Base-by-base conservation (phyloP, 37 sponge, comb jelly and placozoan genomes). In the Axinella damicornis region DNA sequence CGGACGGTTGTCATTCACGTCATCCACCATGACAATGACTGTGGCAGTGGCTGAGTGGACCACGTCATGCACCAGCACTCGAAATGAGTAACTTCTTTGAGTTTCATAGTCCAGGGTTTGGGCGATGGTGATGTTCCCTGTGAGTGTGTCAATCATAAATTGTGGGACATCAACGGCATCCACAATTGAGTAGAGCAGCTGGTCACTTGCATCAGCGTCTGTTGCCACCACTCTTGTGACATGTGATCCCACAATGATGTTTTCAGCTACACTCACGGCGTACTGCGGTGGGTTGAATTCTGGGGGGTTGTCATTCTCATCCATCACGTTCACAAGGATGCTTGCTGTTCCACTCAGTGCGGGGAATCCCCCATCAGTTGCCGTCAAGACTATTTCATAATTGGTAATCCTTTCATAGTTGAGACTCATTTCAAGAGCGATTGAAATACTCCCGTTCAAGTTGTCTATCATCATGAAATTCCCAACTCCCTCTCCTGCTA, bases 1-100 rank as follows among this genome's bases (percentile, higher is more conserved):
- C 2, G 94, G 94, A 1, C 81, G 67, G n/a, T 80, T 86, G 52
- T 94, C 91, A 70, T 93, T 93, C n/a, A 88, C 82, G 53, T 89
- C 79, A 24, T 39, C 68, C 4, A 89, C 21, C 2, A 63, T 74
- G 57, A 94, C 76, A 5, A 0, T 67, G n/a, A 94, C 84, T 17
- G 0, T 46, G n/a, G 73, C 54, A 2, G 73, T 70, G 12, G 76
- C 79, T 22, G 78, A 67, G 0, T 68, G 38, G 24, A 61, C 69
- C 5, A 37, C 27, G 27, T 85, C 87, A 21, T 18, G 27, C 0
- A 78, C 91, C 9, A 14, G 11, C n/a, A 94, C 80, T 5, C 6
- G 17, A 25, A 94, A 66, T 0, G 2, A 57, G 57, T 89, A 83
- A 16, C 9, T 5, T n/a, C 1, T 19, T 31, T 36, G 35, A 19